Conservation (phyloP, 1,140 invertebrate species). For the Reticulitermes speratus region DNA sequence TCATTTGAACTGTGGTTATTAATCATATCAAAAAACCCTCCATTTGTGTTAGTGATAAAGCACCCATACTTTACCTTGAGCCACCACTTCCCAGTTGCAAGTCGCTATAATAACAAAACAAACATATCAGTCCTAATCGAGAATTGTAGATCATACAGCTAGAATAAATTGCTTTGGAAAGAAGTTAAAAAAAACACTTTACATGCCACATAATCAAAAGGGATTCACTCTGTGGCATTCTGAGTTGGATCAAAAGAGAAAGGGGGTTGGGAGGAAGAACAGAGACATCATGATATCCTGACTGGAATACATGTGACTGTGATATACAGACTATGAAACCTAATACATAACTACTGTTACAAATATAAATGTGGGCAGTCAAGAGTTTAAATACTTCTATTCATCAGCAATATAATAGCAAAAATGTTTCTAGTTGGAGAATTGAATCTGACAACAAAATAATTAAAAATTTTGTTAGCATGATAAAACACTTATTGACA, state of each 20-base stretch:
- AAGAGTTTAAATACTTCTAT: background rate
- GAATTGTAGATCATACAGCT: slow-evolving; percentile 18
- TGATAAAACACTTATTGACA: slow-evolving; percentile 20
- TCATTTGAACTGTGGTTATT: background rate
- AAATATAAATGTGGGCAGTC: background rate
- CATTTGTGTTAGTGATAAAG: slow-evolving; percentile 36
- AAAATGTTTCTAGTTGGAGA: background rate
- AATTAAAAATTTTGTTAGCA: slow-evolving; percentile 17
- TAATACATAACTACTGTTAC: background rate
- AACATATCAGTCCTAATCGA: slow-evolving; percentile 36
- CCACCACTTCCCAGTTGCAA: slow-evolving; percentile 59
- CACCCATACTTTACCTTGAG: slow-evolving; percentile 57
- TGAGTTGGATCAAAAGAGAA: background rate
- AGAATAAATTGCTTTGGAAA: slow-evolving; percentile 16
- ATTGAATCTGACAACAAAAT: background rate
- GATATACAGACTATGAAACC: background rate
- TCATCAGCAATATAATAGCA: background rate
- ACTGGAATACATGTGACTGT: background rate
- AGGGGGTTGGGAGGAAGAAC: background rate
- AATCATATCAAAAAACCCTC: slow-evolving; percentile 26
- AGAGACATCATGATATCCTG: background rate
- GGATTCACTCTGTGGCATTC: background rate
- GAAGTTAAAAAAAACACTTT: slow-evolving; percentile 21
- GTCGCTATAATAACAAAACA: slow-evolving; percentile 59
- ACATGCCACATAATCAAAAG: slow-evolving; percentile 20